Evolutionary conservation across 2,113 vertebrate genomes (phyloP), one percentile per base, ranked within the genome.

Genomic region (Ictidomys tridecemlineatus): DNA sequence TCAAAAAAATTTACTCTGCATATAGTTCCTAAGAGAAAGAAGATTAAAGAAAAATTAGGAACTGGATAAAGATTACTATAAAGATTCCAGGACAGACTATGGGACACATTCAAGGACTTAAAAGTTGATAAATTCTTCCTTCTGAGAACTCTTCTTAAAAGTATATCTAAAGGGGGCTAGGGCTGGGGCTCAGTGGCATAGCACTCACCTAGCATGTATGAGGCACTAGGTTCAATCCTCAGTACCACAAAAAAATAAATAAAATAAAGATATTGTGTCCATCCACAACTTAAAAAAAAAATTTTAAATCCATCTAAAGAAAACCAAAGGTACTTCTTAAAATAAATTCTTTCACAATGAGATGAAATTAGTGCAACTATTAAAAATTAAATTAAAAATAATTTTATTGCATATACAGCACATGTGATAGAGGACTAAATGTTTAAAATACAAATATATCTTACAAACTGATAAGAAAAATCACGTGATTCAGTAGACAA

Each of bases 341-440:
- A 89, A 34, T 69, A 94, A 93, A 73, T 30, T 86, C 13, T 93
- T 56, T 73, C 2, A 2, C 34, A 91, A 91, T 32, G 16, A 95
- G 69, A 93, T 26, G 30, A 34, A 94, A 94, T 80, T 90, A 86
- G n/a, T 82, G 9, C 39, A 74, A 65, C 22, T 13, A 72, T 9
- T 79, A 77, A 84, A 95, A 87, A 78, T 45, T 95, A 78, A 84
- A 16, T 95, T 56, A 93, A 72, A 92, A 85, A 69, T 96, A 28
- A 63, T 93, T 91, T 94, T 70, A 93, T 63, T 93, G 45, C 11
- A 34, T 80, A 30, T 39, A 18, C 88, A 53, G 58, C 30, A 63
- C 34, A 65, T 70, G 10, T 37, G 37, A 70, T 77, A 61, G 37
- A 74, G 28, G 53, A 39, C 88, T 73, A 73, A 39, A 51, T 8